Conservation (phyloP, 2,888 invertebrate species). For the Scaeva pyrastri region DNA sequence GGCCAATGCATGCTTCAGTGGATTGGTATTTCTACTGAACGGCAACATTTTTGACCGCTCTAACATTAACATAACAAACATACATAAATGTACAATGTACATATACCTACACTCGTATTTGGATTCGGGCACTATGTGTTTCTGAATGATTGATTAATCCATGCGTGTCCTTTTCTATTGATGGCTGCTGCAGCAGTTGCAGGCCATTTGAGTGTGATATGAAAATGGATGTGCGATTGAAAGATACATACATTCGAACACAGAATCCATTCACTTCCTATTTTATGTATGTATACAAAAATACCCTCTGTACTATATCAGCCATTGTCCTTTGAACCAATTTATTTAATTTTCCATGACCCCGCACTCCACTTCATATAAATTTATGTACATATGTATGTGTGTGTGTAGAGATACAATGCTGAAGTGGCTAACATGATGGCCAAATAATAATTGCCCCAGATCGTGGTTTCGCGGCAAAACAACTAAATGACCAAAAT, state of each 20-base stretch:
- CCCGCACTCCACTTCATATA: too few species aligned
- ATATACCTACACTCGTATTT: not conserved
- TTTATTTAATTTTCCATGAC: not conserved
- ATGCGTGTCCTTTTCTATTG: not conserved
- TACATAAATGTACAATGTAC: not conserved
- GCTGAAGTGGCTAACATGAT: not conserved
- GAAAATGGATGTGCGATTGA: constrained; percentile 1
- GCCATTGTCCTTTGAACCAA: not conserved
- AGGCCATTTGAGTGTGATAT: not conserved
- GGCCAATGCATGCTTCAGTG: not conserved
- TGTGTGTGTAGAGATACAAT: not conserved
- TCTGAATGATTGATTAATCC: constrained; percentile 14
- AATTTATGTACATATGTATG: not conserved
- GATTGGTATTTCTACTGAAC: not conserved
- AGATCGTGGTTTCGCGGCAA: constrained; percentile 11
- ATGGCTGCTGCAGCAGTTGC: not conserved
- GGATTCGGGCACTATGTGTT: constrained; percentile 10
- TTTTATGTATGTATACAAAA: too few species aligned
- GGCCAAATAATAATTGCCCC: constrained; percentile 15
- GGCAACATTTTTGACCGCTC: not conserved
- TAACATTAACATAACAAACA: not conserved
- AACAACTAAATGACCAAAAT: constrained; percentile 21
- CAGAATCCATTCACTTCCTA: not conserved
- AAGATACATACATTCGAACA: not conserved
- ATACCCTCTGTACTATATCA: too few species aligned